Evolutionary conservation across 2,888 invertebrate genomes (phyloP), one percentile per base, ranked within the genome.

Genomic region (Chymomyza amoena): DNA sequence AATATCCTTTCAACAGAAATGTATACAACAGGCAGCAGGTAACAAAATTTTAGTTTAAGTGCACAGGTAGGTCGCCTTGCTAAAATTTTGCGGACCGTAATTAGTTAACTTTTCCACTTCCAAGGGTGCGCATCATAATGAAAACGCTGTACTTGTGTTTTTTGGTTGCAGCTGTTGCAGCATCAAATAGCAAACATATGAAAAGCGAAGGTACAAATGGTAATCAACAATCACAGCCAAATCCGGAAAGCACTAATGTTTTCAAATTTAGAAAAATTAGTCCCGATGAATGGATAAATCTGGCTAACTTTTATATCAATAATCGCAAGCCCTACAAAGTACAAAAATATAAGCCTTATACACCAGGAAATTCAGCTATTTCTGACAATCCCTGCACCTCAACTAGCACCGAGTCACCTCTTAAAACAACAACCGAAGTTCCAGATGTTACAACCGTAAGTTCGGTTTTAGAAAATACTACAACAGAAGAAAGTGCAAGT

Each of bases 321-420:
- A 78, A 77, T 18, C 76, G 75, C 39, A 80, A 84, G 10, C 73
- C 78, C 0, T 79, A 78, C 59, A 70, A 61, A 16, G 75, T 73
- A 0, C 82, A 79, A 67, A 73, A 64, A 32, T 90, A 87, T 66
- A 32, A 36, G 10, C 80, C 88, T 0, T 90, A 81, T 45, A 71
- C 7, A 1, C 78, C 89, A 16, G 15, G 61, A 6, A 72, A 67
- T 4, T 59, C 51, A 28, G 10, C 51, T n/a, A 18, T 57, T 4
- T 36, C 16, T 1, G 60, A 28, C 2, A 32, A 50, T 6, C n/a
- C 51, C 5, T 52, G 39, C 36, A 60, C 63, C 9, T 39, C 67
- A 36, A 32, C 32, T 32, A 32, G 1, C 1, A 32, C 32, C 6
- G 32, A 32, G 32, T 32, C 62, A 4, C 54, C 6, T n/a, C 32